These are phyloP conservation scores for Carassius gibelio DNA, from an alignment of 2,113 vertebrate genomes.

Conservation along the genomic window DNA sequence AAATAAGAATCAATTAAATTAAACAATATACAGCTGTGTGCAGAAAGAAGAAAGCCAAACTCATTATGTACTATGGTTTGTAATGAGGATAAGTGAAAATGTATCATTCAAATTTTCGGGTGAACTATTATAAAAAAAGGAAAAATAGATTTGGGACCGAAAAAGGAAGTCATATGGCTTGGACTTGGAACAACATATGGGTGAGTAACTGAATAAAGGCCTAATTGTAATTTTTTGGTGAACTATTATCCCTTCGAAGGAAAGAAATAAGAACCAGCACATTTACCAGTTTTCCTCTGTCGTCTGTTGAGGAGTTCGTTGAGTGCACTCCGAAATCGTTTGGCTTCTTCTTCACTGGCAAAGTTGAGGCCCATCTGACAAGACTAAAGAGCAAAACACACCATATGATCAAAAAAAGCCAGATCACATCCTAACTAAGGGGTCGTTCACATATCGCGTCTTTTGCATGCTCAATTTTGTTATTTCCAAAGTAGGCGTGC, in stretches of 20 bases:
- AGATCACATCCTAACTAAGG: neutral
- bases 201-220: neutral
- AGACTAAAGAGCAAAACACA: conserved; percentile 70
- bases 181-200: neutral
- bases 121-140: neutral
- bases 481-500: no score
- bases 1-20: no score
- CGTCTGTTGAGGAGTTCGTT: conserved; percentile 88
- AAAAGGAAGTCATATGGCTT: neutral
- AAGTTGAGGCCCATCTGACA: conserved; percentile 98
- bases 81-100: neutral
- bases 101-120: neutral
- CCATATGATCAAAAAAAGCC: neutral
- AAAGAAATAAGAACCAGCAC: neutral
- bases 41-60: no score
- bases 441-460: no score
- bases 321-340: conserved; percentile 86
- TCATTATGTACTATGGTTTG: no score
- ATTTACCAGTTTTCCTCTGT: conserved; percentile 88
- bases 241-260: neutral
- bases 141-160: neutral
- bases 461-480: no score
- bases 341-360: conserved; percentile 96
- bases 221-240: neutral
- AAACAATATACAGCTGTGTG: no score